phyloP scores from a whole-genome alignment of 2,113 vertebrate species.

The Toxostoma redivivum region DNA sequence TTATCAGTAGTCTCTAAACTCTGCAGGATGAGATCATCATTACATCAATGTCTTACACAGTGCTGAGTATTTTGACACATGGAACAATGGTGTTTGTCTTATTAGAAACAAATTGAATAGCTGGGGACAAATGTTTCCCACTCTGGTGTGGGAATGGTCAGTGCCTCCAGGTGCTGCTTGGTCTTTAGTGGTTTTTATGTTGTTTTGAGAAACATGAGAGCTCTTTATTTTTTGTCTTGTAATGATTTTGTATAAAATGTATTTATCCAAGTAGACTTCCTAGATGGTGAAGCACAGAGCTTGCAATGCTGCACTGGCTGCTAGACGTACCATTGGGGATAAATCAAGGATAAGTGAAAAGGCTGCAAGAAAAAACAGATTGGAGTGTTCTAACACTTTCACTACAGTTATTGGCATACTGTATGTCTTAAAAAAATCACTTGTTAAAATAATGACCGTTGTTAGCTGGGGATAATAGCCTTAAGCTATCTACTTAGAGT shows the following conservation, averaged over 20 bases:
- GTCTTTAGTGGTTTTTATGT: not conserved
- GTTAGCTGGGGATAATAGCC: not conserved
- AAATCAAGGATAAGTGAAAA: not conserved
- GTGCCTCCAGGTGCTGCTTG: not conserved
- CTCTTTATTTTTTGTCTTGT: not conserved
- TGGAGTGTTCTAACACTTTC: not conserved
- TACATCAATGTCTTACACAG: not conserved
- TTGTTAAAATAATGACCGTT: not conserved
- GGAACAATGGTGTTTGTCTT: not conserved
- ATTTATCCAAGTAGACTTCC: not conserved
- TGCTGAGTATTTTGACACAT: not conserved
- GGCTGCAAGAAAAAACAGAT: not conserved
- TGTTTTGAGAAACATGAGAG: not conserved
- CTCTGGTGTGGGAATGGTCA: not conserved
- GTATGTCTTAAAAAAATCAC: fast-evolving
- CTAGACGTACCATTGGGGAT: not conserved
- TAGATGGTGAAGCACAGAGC: not conserved
- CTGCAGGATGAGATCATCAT: not conserved
- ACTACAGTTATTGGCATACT: not conserved
- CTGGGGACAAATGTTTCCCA: not conserved
- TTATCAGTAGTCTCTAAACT: not conserved
- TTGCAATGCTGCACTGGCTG: not conserved
- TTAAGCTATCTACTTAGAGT: not conserved
- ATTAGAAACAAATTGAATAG: not conserved
- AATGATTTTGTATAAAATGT: not conserved